phyloP scores from a whole-genome alignment of 2,888 invertebrate species.

The Mesochorus sp. region DNA sequence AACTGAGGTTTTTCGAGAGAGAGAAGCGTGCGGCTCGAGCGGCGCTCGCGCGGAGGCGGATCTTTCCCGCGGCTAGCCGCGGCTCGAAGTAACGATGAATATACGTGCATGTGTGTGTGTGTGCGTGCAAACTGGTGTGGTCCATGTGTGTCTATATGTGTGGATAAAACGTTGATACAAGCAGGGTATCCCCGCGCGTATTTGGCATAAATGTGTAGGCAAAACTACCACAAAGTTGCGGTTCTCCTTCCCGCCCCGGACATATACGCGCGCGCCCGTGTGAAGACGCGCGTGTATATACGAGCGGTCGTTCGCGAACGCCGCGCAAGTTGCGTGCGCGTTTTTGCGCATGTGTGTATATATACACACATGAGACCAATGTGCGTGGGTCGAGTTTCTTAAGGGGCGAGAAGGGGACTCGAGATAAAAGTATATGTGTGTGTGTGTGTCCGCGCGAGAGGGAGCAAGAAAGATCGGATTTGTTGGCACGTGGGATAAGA shows the following conservation, averaged over 20 bases:
- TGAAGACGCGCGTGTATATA: neutral
- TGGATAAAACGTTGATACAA: neutral
- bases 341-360: conserved; percentile 19
- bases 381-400: conserved; percentile 54
- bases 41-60: conserved; percentile 78
- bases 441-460: conserved; percentile 37
- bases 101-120: conserved; percentile 12
- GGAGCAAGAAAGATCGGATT: conserved; percentile 26
- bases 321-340: conserved; percentile 53
- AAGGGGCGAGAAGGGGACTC: conserved; percentile 53
- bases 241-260: conserved; percentile 20
- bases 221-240: neutral
- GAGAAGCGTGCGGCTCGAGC: conserved; percentile 61
- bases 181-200: neutral
- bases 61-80: conserved; percentile 69
- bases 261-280: too few relatives aligned
- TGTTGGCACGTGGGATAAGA: neutral
- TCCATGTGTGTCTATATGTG: neutral
- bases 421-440: conserved; percentile 37
- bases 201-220: conserved; percentile 15
- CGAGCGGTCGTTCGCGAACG: neutral
- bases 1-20: conserved; percentile 81
- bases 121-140: conserved; percentile 1
- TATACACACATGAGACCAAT: conserved; percentile 30
- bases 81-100: conserved; percentile 35